Evolutionary conservation across 2,113 vertebrate genomes (phyloP).

Genomic region (Nicator chloris): DNA sequence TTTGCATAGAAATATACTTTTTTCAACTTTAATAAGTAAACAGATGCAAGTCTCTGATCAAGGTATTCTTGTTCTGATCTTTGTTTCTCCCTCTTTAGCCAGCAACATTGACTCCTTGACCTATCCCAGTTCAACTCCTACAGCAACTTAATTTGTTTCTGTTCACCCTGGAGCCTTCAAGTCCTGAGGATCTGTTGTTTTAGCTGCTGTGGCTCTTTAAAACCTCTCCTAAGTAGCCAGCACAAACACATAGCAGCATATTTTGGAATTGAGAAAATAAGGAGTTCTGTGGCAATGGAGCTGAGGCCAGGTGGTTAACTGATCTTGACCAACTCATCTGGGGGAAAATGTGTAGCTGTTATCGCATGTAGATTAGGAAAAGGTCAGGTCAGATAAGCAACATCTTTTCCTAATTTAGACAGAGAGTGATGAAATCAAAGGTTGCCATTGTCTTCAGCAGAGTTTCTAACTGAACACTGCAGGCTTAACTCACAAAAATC

Average conservation of each 20-base stretch:
- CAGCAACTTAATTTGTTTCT: background rate
- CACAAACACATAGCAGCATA: background rate
- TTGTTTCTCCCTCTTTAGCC: background rate
- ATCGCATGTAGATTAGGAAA: background rate
- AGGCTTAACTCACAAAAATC: background rate
- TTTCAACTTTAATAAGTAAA: background rate
- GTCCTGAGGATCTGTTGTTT: background rate
- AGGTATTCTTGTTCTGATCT: background rate
- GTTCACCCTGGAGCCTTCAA: background rate
- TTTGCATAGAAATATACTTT: background rate
- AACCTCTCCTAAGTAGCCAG: background rate
- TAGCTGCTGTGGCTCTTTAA: background rate
- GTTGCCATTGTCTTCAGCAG: background rate
- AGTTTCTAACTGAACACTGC: background rate
- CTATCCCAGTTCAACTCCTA: background rate
- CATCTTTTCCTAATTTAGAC: conserved; percentile 15
- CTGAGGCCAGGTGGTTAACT: background rate
- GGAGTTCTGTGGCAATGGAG: background rate
- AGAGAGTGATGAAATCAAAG: background rate
- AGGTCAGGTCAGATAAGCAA: conserved; percentile 6
- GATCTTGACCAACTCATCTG: background rate
- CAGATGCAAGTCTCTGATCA: background rate
- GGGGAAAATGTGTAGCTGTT: background rate
- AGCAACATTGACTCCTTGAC: background rate
- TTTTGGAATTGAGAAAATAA: background rate